Evolutionary conservation across 2,113 vertebrate genomes (phyloP).

Genomic region (Nanorana parkeri): DNA sequence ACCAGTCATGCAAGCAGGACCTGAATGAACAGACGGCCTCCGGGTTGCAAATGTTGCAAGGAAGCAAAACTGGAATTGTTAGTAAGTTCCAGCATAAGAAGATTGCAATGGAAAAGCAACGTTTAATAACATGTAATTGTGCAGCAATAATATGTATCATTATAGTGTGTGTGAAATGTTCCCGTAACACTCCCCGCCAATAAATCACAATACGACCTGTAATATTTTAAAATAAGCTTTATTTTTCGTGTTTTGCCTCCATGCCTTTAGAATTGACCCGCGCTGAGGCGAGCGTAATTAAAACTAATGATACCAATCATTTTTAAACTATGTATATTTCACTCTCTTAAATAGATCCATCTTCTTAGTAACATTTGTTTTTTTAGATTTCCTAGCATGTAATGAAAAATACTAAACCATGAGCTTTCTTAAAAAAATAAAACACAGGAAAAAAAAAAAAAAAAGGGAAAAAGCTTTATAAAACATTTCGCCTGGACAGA

Average conservation of each 20-base stretch:
- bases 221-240: slow-evolving; percentile 99
- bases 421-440: slow-evolving; percentile 64
- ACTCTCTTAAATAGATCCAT: slow-evolving; percentile 91
- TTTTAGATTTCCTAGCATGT: slow-evolving; percentile 88
- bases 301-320: slow-evolving; percentile 81
- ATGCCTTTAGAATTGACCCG: slow-evolving; percentile 87
- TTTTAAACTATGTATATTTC: slow-evolving; percentile 79
- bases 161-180: too few relatives aligned
- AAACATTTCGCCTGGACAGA: slow-evolving; percentile 69
- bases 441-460: slow-evolving; percentile 44
- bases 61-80: too few relatives aligned
- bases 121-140: too few relatives aligned
- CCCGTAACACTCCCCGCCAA: background rate
- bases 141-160: too few relatives aligned
- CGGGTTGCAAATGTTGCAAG: too few relatives aligned
- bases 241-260: slow-evolving; percentile 93
- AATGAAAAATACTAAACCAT: slow-evolving; percentile 79
- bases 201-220: slow-evolving; percentile 62
- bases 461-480: slow-evolving; percentile 65
- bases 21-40: too few relatives aligned
- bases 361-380: slow-evolving; percentile 79
- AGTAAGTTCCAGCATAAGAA: too few relatives aligned
- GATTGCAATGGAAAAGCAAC: too few relatives aligned
- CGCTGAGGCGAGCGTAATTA: slow-evolving; percentile 70
- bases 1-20: too few relatives aligned